A percentile compares a stretch with the other conserved stretches of the same genome.
Evolutionary conservation across 2,888 invertebrate genomes (phyloP).

Genomic region (Philereme vetulata): DNA sequence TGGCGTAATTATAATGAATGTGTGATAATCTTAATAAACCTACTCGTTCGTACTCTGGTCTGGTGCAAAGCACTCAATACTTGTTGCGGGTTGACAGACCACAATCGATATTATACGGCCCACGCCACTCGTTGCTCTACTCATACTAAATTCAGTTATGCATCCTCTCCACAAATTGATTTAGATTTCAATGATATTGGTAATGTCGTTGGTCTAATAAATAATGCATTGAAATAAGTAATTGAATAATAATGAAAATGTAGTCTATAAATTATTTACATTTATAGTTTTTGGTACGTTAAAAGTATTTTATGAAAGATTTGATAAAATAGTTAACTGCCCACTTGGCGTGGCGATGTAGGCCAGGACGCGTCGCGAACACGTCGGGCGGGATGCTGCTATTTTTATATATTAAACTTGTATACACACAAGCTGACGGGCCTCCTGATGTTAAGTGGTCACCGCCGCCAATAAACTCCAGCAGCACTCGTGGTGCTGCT

Average conservation of each 20-base stretch:
- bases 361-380: too few relatives aligned
- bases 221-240: not conserved
- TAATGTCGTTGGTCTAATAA: not conserved
- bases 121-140: conserved; percentile 4
- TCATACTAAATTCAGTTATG: conserved; percentile 22
- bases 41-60: not conserved
- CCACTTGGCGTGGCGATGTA: too few relatives aligned
- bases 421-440: too few relatives aligned
- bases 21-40: not conserved
- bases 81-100: conserved; percentile 44
- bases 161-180: conserved; percentile 13
- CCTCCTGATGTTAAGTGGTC: too few relatives aligned
- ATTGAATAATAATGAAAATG: not conserved
- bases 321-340: too few relatives aligned
- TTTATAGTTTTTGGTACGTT: too few relatives aligned
- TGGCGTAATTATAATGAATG: not conserved
- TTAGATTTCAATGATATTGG: conserved; percentile 16
- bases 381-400: too few relatives aligned
- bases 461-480: too few relatives aligned
- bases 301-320: too few relatives aligned
- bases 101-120: conserved; percentile 40
- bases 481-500: too few relatives aligned
- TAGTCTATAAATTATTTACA: too few relatives aligned
- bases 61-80: conserved; percentile 21
- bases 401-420: too few relatives aligned